These are phyloP conservation scores for Geopemphigus sp. DNA, from an alignment of 1,140 invertebrate species.

Conservation along the genomic window DNA sequence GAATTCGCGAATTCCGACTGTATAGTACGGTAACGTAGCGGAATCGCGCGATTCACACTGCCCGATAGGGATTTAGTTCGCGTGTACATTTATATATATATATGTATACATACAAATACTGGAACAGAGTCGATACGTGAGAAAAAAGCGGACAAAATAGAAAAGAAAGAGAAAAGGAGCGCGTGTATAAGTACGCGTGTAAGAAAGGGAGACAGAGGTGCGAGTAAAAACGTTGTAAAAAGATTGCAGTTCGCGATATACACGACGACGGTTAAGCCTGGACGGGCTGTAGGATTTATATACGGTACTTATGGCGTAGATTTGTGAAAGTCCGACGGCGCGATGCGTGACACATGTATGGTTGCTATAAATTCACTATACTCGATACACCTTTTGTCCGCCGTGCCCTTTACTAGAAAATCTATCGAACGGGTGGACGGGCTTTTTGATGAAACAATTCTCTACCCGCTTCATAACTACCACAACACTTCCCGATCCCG, in stretches of 20 bases:
- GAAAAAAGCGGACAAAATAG: not conserved
- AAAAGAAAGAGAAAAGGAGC: not conserved
- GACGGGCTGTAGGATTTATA: not conserved
- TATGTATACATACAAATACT: too few relatives aligned
- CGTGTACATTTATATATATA: too few relatives aligned
- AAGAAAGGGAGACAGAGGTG: too few relatives aligned
- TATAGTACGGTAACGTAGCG: not conserved
- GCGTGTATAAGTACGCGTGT: too few relatives aligned
- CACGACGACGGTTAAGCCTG: not conserved
- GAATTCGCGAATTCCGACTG: conserved; percentile 5
- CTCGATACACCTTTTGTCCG: not conserved
- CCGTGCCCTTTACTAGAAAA: not conserved
- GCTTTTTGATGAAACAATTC: not conserved
- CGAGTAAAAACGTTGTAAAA: conserved; percentile 12
- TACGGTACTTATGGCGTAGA: not conserved
- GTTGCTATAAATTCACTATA: not conserved
- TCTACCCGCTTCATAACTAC: not conserved
- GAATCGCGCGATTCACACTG: not conserved
- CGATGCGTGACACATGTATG: conserved; percentile 5
- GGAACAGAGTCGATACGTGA: too few relatives aligned
- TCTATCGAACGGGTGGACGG: not conserved
- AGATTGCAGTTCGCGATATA: conserved; percentile 12
- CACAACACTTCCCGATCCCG: too few relatives aligned
- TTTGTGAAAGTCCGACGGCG: conserved; percentile 1
- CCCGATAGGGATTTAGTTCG: not conserved